Conservation (phyloP, 2,888 invertebrate species). For the Caenorhabditis sinica region DNA sequence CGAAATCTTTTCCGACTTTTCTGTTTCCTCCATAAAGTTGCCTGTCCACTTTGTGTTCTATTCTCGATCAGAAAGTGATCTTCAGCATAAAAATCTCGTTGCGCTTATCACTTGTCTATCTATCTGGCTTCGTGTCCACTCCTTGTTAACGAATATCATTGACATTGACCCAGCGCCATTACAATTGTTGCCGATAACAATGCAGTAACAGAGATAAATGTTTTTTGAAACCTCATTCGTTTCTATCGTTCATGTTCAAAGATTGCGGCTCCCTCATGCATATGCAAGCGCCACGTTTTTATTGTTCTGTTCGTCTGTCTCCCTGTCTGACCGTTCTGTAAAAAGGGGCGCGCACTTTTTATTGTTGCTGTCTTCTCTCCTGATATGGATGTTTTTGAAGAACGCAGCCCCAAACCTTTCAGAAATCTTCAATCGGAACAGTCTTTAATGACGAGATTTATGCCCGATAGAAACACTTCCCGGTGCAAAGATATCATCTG, state of each 20-base stretch:
- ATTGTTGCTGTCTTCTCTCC: background rate
- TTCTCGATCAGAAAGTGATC: constrained; percentile 57
- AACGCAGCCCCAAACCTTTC: background rate
- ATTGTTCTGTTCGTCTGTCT: too few species aligned
- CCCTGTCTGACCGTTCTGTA: background rate
- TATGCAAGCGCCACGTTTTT: background rate
- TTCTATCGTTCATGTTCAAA: constrained; percentile 3
- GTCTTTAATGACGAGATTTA: background rate
- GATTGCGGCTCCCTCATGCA: background rate
- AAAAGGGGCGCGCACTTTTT: background rate
- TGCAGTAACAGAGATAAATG: constrained; percentile 3
- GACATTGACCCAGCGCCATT: constrained; percentile 44
- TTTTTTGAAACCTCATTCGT: background rate
- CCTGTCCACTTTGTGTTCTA: background rate
- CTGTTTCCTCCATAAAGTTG: background rate
- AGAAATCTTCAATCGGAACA: background rate
- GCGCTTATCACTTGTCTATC: constrained; percentile 43
- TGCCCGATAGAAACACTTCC: constrained; percentile 29
- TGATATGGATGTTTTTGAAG: background rate
- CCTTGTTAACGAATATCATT: constrained; percentile 24
- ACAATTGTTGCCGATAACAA: constrained; percentile 38
- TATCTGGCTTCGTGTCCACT: constrained; percentile 29
- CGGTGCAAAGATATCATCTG: constrained; percentile 48
- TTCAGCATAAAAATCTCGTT: constrained; percentile 33
- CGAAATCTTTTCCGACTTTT: background rate